phyloP scores from a whole-genome alignment of 1,140 invertebrate genomes.

The Cyphomyrmex costatus region DNA sequence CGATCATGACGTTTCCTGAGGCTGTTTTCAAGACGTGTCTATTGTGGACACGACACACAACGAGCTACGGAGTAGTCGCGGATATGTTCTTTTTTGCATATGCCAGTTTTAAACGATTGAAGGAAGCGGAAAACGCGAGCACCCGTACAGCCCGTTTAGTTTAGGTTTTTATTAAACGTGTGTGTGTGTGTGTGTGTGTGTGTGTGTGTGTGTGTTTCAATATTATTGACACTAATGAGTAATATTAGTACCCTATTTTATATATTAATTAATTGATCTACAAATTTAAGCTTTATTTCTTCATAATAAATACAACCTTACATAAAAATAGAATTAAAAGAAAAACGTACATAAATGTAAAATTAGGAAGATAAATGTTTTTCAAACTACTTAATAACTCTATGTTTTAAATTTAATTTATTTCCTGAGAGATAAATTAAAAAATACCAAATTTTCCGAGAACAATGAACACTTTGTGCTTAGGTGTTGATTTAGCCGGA shows the following conservation, averaged over 20 bases:
- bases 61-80: background rate
- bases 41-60: conserved; percentile 6
- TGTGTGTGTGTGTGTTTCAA: too few species aligned
- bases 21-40: conserved; percentile 39
- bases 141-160: background rate
- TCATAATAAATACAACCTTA: background rate
- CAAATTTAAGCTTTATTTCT: background rate
- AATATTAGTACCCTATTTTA: background rate
- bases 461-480: background rate
- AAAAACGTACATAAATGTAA: too few species aligned
- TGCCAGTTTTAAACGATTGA: background rate
- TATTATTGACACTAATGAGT: background rate
- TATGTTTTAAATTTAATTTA: background rate
- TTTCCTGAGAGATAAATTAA: background rate
- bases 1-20: conserved; percentile 66
- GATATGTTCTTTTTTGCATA: conserved; percentile 52
- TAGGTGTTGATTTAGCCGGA: conserved; percentile 10
- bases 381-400: background rate
- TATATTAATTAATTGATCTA: background rate
- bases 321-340: too few species aligned
- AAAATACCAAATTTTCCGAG: background rate
- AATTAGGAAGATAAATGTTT: background rate
- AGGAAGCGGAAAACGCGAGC: conserved; percentile 1
- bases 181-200: too few species aligned
- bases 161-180: background rate